phyloP scores from a whole-genome alignment of 1,140 invertebrate species.

The Polyergus mexicanus region DNA sequence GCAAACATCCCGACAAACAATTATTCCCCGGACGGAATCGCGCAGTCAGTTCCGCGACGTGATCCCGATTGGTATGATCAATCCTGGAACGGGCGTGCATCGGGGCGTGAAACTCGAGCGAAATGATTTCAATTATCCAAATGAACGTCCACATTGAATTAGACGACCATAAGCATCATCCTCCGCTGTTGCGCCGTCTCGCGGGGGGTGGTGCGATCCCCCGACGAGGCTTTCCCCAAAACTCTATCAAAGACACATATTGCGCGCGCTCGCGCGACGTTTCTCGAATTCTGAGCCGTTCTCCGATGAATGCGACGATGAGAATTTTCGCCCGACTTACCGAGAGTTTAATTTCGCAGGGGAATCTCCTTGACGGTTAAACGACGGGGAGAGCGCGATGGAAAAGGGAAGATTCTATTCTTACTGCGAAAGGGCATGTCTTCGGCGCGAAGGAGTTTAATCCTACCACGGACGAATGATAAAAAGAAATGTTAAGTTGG shows the following conservation, averaged over 20 bases:
- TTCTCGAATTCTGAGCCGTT: constrained; percentile 63
- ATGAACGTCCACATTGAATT: constrained; percentile 77
- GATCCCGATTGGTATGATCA: constrained; percentile 77
- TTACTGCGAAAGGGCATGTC: constrained; percentile 24
- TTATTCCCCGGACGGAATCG: constrained; percentile 77
- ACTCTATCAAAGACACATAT: constrained; percentile 75
- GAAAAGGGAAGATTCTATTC: constrained; percentile 49
- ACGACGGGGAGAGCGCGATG: background rate
- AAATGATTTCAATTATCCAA: constrained; percentile 85
- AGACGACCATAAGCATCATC: constrained; percentile 49
- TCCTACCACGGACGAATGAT: constrained; percentile 38
- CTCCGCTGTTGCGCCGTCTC: constrained; percentile 45
- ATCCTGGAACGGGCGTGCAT: constrained; percentile 74
- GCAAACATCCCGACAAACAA: constrained; percentile 59
- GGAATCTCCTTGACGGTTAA: constrained; percentile 44
- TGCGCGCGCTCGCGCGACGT: constrained; percentile 41
- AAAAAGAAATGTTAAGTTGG: constrained; percentile 52
- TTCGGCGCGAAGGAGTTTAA: constrained; percentile 49
- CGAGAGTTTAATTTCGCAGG: constrained; percentile 78
- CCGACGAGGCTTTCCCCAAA: constrained; percentile 62
- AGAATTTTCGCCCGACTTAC: constrained; percentile 80
- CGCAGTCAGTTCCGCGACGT: constrained; percentile 77
- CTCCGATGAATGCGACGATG: constrained; percentile 75
- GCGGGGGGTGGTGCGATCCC: background rate
- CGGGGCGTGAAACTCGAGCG: constrained; percentile 81